These are phyloP conservation scores for Sinosuthora webbiana DNA, from an alignment of 2,113 vertebrate genomes.

Conservation along the genomic window DNA sequence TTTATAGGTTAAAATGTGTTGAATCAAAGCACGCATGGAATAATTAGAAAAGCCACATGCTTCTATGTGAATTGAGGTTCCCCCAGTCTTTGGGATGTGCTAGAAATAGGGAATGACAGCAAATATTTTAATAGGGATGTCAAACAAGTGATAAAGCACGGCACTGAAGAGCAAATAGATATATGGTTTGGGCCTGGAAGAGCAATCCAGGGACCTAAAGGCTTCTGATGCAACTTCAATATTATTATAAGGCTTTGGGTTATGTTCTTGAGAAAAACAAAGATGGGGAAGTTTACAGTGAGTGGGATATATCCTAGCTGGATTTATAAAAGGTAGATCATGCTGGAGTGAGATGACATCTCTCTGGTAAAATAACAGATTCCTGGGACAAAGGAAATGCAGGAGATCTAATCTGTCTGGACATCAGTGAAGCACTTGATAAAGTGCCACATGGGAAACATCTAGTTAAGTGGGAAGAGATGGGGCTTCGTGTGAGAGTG, in stretches of 20 bases:
- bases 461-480: slow-evolving; percentile 41
- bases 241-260: neutral
- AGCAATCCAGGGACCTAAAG: neutral
- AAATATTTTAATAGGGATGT: slow-evolving; percentile 28
- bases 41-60: neutral
- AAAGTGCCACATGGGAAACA: slow-evolving; percentile 42
- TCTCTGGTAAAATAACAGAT: neutral
- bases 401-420: slow-evolving; percentile 29
- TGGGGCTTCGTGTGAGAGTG: neutral
- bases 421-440: slow-evolving; percentile 2
- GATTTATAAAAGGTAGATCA: neutral
- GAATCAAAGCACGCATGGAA: neutral
- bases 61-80: neutral
- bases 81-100: neutral
- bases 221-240: neutral
- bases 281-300: neutral
- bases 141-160: neutral
- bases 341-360: neutral
- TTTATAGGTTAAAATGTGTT: slow-evolving; percentile 18
- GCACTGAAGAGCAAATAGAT: neutral
- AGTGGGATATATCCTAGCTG: neutral
- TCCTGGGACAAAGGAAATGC: neutral
- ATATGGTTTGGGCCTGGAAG: neutral
- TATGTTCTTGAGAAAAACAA: neutral
- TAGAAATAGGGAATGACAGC: neutral